Evolutionary conservation across 2,113 vertebrate genomes (phyloP), one percentile per base, ranked within the genome.

Genomic region (Triplophysa tibetana): DNA sequence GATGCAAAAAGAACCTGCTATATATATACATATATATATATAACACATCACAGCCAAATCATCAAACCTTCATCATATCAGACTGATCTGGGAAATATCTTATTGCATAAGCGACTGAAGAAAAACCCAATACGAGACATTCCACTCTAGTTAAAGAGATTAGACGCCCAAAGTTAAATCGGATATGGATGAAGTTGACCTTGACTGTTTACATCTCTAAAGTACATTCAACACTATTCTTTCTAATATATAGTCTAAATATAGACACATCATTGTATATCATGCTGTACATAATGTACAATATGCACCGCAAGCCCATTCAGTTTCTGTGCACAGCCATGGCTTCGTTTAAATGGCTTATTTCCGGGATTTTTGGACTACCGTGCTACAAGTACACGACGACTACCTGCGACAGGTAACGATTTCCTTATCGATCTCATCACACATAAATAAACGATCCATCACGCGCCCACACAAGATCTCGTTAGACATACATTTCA

Each of bases 341-440:
- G 54, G 54, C 54, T 58, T 58, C 54, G 19, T n/a, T 0, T 16
- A 56, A 24, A 54, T 1, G 8, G 23, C 52, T 69, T 62, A 75
- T 84, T 84, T 78, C 70, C 75, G 66, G 75, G 45, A 26, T 69
- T 58, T 66, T n/a, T 29, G 9, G 24, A 43, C 17, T 10, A 23
- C 50, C 16, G 21, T 45, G 14, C 8, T 52, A 7, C 11, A 61
- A 19, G 24, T 23, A 58, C 67, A 29, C 45, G 43, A 29, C 45
- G 43, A 62, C 73, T 80, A 84, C 86, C 84, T 85, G 79, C 21
- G 54, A 76, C 90, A 92, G 91, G 90, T 92, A 84, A 73, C 45
- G 50, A 38, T 29, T 61, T 33, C 24, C 68, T 63, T 67, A 77
- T 38, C n/a, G 41, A 45, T 62, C 9, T 4, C 7, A 61, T 8